A percentile compares a stretch with the other conserved stretches of the same genome.
phyloP scores from a whole-genome alignment of 2,113 vertebrate species.

The Megaceryle torquata region DNA sequence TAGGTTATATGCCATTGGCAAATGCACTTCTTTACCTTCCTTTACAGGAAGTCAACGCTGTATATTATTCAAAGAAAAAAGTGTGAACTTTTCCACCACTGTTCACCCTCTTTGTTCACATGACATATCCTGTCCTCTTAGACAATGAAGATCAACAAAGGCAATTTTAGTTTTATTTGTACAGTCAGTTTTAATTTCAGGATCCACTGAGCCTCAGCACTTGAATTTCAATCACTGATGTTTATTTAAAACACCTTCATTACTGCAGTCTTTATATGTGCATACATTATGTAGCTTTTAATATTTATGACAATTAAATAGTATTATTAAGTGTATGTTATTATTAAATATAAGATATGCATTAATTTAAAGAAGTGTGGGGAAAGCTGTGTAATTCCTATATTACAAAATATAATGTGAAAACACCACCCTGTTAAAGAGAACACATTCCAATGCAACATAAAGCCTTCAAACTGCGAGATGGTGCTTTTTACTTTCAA shows the following conservation, averaged over 20 bases:
- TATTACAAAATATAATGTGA: background rate
- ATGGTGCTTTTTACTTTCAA: background rate
- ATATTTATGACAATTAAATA: constrained; percentile 32
- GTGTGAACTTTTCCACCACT: background rate
- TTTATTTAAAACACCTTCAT: constrained; percentile 33
- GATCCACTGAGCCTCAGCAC: background rate
- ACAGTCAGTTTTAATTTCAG: background rate
- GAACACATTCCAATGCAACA: background rate
- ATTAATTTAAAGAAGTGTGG: background rate
- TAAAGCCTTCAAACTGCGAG: background rate
- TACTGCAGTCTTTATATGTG: constrained; percentile 25
- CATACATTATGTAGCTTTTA: constrained; percentile 28
- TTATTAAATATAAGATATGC: background rate
- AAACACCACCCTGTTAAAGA: background rate
- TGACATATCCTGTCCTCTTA: background rate
- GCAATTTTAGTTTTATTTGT: background rate
- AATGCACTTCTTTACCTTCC: background rate
- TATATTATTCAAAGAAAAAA: background rate
- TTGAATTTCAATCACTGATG: background rate
- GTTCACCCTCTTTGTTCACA: background rate
- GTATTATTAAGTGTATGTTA: background rate
- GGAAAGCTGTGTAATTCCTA: background rate
- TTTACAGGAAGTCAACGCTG: background rate
- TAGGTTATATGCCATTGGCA: background rate
- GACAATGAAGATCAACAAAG: background rate